Percentiles rank a stretch among this genome's conserved stretches.
Conservation (phyloP, 2,888 invertebrate species). For the Zaprionus bogoriensis region DNA sequence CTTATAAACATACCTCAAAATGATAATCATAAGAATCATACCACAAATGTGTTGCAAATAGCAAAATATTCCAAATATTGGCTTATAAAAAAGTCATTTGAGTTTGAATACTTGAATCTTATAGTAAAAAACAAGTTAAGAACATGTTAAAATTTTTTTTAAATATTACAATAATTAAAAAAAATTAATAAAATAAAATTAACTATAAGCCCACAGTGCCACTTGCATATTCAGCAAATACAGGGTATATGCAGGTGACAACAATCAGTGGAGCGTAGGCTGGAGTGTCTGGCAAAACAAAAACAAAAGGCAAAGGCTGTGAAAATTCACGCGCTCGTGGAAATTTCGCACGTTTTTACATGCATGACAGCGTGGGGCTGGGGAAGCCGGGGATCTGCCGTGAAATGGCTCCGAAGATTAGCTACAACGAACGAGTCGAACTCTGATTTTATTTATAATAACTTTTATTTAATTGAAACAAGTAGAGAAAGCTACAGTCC, state of each 20-base stretch:
- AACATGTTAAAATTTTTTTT: not conserved
- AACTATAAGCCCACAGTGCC: too few relatives aligned
- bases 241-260: slow-evolving; percentile 62
- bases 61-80: too few relatives aligned
- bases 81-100: too few relatives aligned
- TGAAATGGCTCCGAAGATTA: slow-evolving; percentile 62
- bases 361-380: too few relatives aligned
- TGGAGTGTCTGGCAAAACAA: slow-evolving; percentile 49
- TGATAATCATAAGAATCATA: too few relatives aligned
- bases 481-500: slow-evolving; percentile 77
- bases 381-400: not conserved
- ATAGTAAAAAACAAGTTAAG: too few relatives aligned
- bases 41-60: too few relatives aligned
- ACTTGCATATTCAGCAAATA: not conserved
- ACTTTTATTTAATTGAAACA: slow-evolving; percentile 78
- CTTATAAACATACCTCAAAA: too few relatives aligned
- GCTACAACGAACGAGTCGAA: slow-evolving; percentile 30
- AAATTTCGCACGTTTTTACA: slow-evolving; percentile 83
- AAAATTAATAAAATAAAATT: too few relatives aligned
- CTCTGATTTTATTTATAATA: slow-evolving; percentile 58
- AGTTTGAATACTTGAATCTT: too few relatives aligned
- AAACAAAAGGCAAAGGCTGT: slow-evolving; percentile 54
- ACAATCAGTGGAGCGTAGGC: slow-evolving; percentile 45
- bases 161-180: not conserved
- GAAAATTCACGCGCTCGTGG: slow-evolving; percentile 69